Base-by-base conservation (phyloP, 2,113 vertebrate species). In the Noctilio leporinus region DNA sequence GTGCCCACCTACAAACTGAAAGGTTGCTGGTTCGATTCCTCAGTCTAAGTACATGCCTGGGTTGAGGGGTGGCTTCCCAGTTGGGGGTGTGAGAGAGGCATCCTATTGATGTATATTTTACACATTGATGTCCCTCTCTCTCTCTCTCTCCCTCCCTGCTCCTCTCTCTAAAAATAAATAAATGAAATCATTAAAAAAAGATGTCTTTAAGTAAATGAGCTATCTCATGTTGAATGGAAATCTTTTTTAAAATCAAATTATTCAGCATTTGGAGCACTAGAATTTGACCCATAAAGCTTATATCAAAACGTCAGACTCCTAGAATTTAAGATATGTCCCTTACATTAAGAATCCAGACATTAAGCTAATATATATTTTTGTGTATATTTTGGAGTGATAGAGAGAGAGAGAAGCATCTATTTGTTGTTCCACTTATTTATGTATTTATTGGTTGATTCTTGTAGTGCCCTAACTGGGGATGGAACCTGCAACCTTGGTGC, bases 121-220 rank as follows among this genome's bases (percentile, higher is more conserved):
- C n/a, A n/a, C n/a, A n/a, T n/a, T n/a, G n/a, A n/a, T n/a, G n/a
- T n/a, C n/a, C n/a, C n/a, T n/a, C n/a, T n/a, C n/a, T n/a, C n/a
- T n/a, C n/a, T n/a, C n/a, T n/a, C n/a, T n/a, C n/a, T n/a, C n/a
- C n/a, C n/a, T n/a, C n/a, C n/a, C n/a, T n/a, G n/a, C n/a, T n/a
- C n/a, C n/a, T n/a, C n/a, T n/a, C n/a, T n/a, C n/a, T n/a, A n/a
- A n/a, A n/a, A n/a, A n/a, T n/a, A n/a, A n/a, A n/a, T n/a, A n/a
- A n/a, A n/a, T n/a, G n/a, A n/a, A n/a, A n/a, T n/a, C n/a, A n/a
- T n/a, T n/a, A n/a, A n/a, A n/a, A n/a, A n/a, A 89, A 86, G 55
- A 92, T 89, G 40, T 9, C 47, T 95, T 95, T 90, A 96, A 92
- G 86, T 95, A 94, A 91, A 85, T 93, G 67, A 92, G n/a, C 38